Percentiles rank a stretch among this genome's conserved stretches.
phyloP scores from a whole-genome alignment of 2,113 vertebrate genomes.

The Triplophysa rosa region DNA sequence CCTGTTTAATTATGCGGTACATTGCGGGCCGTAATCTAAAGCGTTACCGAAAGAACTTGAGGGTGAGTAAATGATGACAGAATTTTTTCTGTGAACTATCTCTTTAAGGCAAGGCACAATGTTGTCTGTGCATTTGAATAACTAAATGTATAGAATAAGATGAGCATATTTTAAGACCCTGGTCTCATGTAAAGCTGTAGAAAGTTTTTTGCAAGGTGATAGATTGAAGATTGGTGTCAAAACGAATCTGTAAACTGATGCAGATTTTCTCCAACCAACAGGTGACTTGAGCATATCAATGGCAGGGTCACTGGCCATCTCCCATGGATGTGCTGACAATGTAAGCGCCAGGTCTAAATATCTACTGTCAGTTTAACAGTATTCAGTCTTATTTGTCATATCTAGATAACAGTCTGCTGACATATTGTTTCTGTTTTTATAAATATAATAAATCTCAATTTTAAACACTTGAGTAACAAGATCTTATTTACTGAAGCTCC shows the following conservation, averaged over 20 bases:
- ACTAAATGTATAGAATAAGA: no score
- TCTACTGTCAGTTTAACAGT: not conserved
- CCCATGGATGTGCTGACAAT: slow-evolving; percentile 51
- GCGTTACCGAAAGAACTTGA: no score
- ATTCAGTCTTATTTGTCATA: not conserved
- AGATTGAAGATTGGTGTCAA: not conserved
- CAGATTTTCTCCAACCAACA: slow-evolving; percentile 26
- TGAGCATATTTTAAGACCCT: no score
- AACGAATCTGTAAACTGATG: not conserved
- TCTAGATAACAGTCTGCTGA: no score
- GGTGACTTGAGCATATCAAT: slow-evolving; percentile 71
- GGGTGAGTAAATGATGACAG: no score
- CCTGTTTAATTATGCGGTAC: no score
- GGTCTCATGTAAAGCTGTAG: no score
- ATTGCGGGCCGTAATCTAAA: no score
- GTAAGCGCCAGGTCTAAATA: slow-evolving; percentile 59
- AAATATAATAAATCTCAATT: not conserved
- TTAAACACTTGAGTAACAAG: not conserved
- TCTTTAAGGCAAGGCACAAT: no score
- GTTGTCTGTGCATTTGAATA: no score
- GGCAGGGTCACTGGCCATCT: slow-evolving; percentile 76
- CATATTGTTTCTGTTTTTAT: not conserved
- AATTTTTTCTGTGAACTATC: no score
- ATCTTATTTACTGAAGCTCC: not conserved
- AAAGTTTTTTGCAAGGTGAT: not conserved